Conservation (phyloP, 2,797 vertebrate genomes). For the Mallotus villosus region DNA sequence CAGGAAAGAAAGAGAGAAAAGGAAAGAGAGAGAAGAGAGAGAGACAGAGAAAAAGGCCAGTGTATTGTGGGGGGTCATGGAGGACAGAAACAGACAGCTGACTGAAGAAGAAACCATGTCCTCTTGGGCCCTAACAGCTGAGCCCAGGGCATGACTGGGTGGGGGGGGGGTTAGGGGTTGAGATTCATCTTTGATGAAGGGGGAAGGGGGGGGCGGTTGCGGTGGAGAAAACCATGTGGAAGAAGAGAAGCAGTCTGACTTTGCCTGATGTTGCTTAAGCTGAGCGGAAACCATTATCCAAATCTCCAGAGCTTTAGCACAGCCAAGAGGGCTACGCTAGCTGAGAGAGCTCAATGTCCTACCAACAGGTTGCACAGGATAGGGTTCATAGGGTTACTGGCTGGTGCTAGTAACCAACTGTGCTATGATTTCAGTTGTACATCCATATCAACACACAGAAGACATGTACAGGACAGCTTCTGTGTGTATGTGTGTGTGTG, state of each 20-base stretch:
- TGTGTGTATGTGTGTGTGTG: too few species aligned
- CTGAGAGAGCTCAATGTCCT: neutral
- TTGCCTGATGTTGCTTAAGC: conserved; percentile 36
- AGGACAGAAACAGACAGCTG: conserved; percentile 63
- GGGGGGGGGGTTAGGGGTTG: neutral
- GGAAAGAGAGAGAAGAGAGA: neutral
- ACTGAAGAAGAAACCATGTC: conserved; percentile 43
- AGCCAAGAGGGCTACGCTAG: conserved; percentile 21
- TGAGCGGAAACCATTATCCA: conserved; percentile 49
- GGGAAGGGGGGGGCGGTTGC: conserved; percentile 2
- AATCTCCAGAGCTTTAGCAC: conserved; percentile 51
- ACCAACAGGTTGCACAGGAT: conserved; percentile 17
- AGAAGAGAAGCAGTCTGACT: conserved; percentile 44
- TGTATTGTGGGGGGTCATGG: conserved; percentile 1
- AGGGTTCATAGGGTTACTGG: neutral
- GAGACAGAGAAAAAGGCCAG: neutral
- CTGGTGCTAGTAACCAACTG: conserved; percentile 12
- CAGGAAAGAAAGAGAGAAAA: neutral
- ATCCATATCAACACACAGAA: too few species aligned
- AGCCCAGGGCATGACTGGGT: conserved; percentile 44
- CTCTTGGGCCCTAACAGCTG: conserved; percentile 66
- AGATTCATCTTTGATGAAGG: neutral
- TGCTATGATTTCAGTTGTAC: neutral
- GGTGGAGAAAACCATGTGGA: conserved; percentile 45
- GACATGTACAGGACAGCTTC: too few species aligned